These are phyloP conservation scores for Macrobrachium rosenbergii DNA, from an alignment of 1,140 invertebrate species.

Conservation along the genomic window DNA sequence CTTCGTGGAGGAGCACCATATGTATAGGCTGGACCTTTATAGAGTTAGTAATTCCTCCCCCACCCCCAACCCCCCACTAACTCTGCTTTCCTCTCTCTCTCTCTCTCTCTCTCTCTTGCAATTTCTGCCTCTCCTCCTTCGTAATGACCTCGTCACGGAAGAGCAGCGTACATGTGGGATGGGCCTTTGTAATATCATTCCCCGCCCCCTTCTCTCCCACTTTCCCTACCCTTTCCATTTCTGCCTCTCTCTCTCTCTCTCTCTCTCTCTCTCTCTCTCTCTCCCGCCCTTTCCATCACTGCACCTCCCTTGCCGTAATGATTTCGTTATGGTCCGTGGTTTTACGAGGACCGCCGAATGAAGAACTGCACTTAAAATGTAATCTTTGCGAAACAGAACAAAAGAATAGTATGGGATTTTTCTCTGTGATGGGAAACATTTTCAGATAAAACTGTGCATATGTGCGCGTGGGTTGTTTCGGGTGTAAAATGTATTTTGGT, in stretches of 20 bases:
- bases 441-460: too few relatives aligned
- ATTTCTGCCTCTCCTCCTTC: background rate
- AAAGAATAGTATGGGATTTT: too few relatives aligned
- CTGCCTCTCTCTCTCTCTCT: background rate
- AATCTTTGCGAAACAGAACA: too few relatives aligned
- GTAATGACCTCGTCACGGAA: background rate
- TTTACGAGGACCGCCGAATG: too few relatives aligned
- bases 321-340: background rate
- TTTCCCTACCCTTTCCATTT: background rate
- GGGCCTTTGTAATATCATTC: background rate
- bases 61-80: background rate
- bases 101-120: background rate
- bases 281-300: background rate
- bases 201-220: background rate
- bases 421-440: too few relatives aligned
- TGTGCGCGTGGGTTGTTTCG: too few relatives aligned
- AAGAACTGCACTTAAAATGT: too few relatives aligned
- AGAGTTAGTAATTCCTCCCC: background rate
- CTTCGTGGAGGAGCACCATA: too few relatives aligned
- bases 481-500: too few relatives aligned
- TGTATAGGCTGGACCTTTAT: background rate
- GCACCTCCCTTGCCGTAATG: background rate
- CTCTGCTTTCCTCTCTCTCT: background rate
- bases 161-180: too few relatives aligned
- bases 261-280: background rate